phyloP scores from a whole-genome alignment of 2,888 invertebrate genomes.

The Marasmarcha lunaedactyla region DNA sequence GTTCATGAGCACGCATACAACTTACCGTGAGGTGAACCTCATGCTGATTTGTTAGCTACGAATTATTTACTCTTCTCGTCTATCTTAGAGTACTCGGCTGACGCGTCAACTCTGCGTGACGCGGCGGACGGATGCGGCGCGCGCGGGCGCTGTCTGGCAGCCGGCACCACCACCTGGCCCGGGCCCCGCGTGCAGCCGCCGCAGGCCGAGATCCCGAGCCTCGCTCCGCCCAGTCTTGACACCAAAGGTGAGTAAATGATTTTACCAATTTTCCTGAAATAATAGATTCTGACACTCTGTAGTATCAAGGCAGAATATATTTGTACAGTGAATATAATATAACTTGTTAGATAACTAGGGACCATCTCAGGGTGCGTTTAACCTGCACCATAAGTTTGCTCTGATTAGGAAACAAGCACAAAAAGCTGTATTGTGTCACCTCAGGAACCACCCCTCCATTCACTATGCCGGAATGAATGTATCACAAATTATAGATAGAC shows the following conservation, averaged over 20 bases:
- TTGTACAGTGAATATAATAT: too few species aligned
- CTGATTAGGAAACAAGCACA: constrained; percentile 2
- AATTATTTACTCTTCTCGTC: too few species aligned
- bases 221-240: constrained; percentile 50
- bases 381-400: too few species aligned
- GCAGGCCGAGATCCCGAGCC: constrained; percentile 52
- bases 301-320: too few species aligned
- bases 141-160: constrained; percentile 71
- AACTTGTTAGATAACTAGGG: too few species aligned
- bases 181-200: constrained; percentile 63
- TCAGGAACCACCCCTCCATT: constrained; percentile 15
- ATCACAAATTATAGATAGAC: constrained; percentile 23
- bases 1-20: too few species aligned
- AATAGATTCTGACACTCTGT: too few species aligned
- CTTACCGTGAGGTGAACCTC: too few species aligned
- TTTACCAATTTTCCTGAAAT: too few species aligned
- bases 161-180: constrained; percentile 64
- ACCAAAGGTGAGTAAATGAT: constrained; percentile 64
- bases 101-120: constrained; percentile 56
- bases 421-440: constrained; percentile 19
- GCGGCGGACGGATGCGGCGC: constrained; percentile 66
- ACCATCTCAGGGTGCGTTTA: too few species aligned
- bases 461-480: constrained; percentile 18
- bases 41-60: too few species aligned
- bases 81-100: constrained; percentile 59